Evolutionary conservation across 2,888 invertebrate genomes (phyloP).

Genomic region (Ischnus inquisitorius): DNA sequence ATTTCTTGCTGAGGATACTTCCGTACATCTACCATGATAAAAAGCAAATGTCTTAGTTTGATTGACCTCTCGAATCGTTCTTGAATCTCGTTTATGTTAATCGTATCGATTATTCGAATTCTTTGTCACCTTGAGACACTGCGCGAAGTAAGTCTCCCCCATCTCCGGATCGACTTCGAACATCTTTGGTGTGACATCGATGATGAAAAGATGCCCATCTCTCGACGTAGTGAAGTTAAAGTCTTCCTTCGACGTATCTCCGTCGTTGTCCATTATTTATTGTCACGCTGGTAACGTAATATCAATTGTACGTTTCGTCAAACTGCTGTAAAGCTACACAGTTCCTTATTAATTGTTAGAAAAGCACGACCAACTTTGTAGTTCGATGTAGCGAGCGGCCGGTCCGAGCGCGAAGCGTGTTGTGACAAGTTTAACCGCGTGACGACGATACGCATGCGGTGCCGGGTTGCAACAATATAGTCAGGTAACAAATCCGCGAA

Average conservation of each 20-base stretch:
- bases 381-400: background rate
- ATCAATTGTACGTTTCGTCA: background rate
- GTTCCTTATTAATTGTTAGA: background rate
- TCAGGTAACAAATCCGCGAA: background rate
- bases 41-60: background rate
- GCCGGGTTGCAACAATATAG: background rate
- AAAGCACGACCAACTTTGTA: too few species aligned
- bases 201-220: constrained; percentile 74
- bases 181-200: constrained; percentile 75
- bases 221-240: constrained; percentile 30
- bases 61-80: background rate
- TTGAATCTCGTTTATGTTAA: background rate
- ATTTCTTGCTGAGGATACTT: constrained; percentile 73
- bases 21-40: constrained; percentile 55
- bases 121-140: constrained; percentile 71
- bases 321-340: background rate
- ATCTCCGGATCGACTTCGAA: constrained; percentile 66
- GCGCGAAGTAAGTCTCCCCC: constrained; percentile 66
- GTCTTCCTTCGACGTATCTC: background rate
- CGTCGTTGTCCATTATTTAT: background rate
- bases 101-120: background rate
- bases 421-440: constrained; percentile 2
- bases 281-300: background rate
- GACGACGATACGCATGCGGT: background rate
- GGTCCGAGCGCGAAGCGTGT: background rate